phyloP scores from a whole-genome alignment of 2,113 vertebrate genomes.

The Epinephelus lanceolatus region DNA sequence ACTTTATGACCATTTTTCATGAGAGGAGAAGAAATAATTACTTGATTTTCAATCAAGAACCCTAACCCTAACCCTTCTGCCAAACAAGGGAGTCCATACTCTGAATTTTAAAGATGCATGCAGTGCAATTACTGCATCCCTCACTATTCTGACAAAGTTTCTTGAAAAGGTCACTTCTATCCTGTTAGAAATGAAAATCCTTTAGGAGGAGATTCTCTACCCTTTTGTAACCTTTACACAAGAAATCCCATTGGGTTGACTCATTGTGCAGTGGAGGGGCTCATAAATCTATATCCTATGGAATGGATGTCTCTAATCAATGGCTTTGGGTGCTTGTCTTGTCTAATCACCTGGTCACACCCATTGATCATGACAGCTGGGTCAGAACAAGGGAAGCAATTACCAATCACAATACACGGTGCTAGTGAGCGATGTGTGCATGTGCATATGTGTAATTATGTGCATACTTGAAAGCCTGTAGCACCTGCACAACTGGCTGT shows the following conservation, averaged over 20 bases:
- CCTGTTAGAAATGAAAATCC: constrained; percentile 78
- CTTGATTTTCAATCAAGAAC: not conserved
- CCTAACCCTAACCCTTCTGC: constrained; percentile 11
- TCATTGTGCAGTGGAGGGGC: constrained; percentile 67
- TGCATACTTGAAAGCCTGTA: constrained; percentile 44
- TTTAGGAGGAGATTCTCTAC: constrained; percentile 74
- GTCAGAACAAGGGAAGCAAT: constrained; percentile 67
- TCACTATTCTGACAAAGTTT: constrained; percentile 74
- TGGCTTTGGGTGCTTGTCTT: constrained; percentile 72
- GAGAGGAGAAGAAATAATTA: not conserved
- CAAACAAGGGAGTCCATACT: constrained; percentile 43
- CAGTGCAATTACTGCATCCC: constrained; percentile 61
- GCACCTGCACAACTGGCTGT: constrained; percentile 35
- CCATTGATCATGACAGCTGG: constrained; percentile 73
- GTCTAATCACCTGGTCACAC: constrained; percentile 74
- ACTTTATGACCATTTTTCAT: constrained; percentile 26
- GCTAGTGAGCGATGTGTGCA: not conserved
- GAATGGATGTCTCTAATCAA: constrained; percentile 75
- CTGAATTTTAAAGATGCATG: constrained; percentile 63
- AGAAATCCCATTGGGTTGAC: constrained; percentile 76
- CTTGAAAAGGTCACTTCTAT: constrained; percentile 79
- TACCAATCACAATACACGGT: constrained; percentile 58
- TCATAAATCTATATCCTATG: constrained; percentile 79
- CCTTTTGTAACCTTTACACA: constrained; percentile 83
- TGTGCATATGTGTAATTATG: constrained; percentile 54